Evolutionary conservation across 2,797 vertebrate species (phyloP), one percentile per base, ranked within the genome.

Genomic region (Pangasius sanitwongsei): DNA sequence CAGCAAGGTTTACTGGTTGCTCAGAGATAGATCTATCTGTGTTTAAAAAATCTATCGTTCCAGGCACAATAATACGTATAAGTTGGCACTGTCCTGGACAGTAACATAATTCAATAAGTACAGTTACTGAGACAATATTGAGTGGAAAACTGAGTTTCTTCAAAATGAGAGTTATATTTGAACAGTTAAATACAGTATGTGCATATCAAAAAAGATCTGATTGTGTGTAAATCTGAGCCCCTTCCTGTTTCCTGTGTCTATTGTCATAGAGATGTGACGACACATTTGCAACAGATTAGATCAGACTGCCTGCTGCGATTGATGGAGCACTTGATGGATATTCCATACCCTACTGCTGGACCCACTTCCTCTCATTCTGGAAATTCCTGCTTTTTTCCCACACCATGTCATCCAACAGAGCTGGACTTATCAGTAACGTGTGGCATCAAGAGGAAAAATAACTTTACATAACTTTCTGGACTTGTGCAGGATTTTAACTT

Each of bases 271-370:
- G 37, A 63, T 3, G 28, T 67, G 59, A 67, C 2, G 82, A 67
- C 28, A 84, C 28, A 67, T 44, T 48, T 48, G 41, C 81, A 63
- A 83, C 11, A 63, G 81, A 41, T 83, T 53, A 48, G 48, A 48
- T 77, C 83, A n/a, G 63, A 67, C 57, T 82, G 65, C 70, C 87
- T 84, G 82, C 82, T 61, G 57, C 37, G 57, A 83, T 85, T 34
- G 31, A 82, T 87, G 87, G 61, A 87, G 41, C n/a, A 25, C 53
- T 84, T 94, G 91, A 95, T 95, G 93, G 90, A 95, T 92, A 94
- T 94, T 94, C 93, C 94, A 95, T 94, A 95, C 87, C 37, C 70
- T 87, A 48, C 81, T 37, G 89, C 89, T 92, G 86, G 94, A 93
- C 93, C 94, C 92, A 92, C 91, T 94, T 94, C 93, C 93, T 88